Conservation (phyloP, 2,888 invertebrate species). For the Leptura quadrifasciata region DNA sequence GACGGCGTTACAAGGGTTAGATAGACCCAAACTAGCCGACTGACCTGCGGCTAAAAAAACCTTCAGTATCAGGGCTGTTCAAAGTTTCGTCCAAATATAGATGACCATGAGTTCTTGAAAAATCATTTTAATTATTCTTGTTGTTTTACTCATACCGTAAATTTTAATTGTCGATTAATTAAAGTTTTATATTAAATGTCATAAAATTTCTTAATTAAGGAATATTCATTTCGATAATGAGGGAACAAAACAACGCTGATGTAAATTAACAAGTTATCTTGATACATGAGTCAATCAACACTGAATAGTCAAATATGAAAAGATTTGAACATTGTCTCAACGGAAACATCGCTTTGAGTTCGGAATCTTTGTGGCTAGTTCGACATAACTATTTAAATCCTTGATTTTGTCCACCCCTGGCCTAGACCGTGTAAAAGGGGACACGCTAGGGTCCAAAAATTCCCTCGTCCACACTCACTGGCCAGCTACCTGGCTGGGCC, state of each 20-base stretch:
- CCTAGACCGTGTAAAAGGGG: conserved; percentile 47
- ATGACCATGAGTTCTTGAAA: conserved; percentile 24
- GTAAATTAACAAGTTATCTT: neutral
- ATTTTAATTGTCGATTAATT: conserved; percentile 29
- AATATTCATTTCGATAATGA: neutral
- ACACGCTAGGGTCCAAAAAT: conserved; percentile 49
- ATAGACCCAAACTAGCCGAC: conserved; percentile 48
- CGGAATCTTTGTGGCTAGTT: neutral
- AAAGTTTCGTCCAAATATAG: conserved; percentile 36
- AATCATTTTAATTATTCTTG: conserved; percentile 29
- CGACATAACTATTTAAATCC: neutral
- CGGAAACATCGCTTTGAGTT: no score
- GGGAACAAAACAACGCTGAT: neutral
- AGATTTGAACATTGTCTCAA: no score
- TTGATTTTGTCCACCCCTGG: conserved; percentile 55
- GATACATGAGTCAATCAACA: neutral
- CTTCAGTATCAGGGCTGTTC: conserved; percentile 60
- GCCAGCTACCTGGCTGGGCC: conserved; percentile 57
- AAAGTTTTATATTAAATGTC: conserved; percentile 7
- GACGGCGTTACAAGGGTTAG: conserved; percentile 53
- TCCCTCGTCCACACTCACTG: conserved; percentile 54
- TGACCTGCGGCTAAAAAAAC: conserved; percentile 65
- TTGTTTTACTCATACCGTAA: conserved; percentile 10
- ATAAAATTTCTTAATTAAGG: conserved; percentile 8
- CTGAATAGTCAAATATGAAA: no score